Conservation (phyloP, 2,888 invertebrate genomes). For the Dryomyza anilis region DNA sequence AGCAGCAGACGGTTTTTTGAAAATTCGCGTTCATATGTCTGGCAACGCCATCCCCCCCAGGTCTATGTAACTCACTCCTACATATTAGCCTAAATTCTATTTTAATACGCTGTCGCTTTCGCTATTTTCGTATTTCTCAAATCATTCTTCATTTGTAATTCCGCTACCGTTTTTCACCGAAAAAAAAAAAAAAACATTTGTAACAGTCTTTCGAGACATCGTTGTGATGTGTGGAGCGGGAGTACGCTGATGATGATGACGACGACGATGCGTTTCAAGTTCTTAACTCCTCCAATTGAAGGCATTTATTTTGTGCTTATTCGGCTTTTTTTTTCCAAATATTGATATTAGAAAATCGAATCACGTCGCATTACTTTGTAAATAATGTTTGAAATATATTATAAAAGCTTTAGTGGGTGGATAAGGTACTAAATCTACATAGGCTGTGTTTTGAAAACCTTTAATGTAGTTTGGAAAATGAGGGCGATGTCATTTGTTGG, state of each 20-base stretch:
- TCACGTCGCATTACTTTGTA: conserved; percentile 53
- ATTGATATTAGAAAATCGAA: conserved; percentile 53
- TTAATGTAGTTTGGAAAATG: too few species aligned
- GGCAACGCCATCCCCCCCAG: not conserved
- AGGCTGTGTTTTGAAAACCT: too few species aligned
- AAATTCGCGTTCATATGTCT: not conserved
- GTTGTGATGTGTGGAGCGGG: not conserved
- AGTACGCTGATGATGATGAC: not conserved
- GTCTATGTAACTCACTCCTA: not conserved
- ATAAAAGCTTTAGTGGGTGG: not conserved
- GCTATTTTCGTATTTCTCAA: not conserved
- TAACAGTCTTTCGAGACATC: conserved; percentile 3
- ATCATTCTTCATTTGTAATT: not conserved
- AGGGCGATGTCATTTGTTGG: too few species aligned
- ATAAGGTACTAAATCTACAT: too few species aligned
- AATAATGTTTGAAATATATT: conserved; percentile 48
- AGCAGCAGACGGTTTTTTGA: not conserved
- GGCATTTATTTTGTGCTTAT: conserved; percentile 51
- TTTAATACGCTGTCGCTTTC: not conserved
- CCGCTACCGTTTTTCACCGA: not conserved
- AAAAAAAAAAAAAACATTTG: not conserved
- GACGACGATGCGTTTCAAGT: not conserved
- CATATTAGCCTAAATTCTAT: not conserved
- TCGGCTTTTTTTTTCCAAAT: conserved; percentile 36
- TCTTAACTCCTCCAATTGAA: conserved; percentile 39